Evolutionary conservation across 2,888 invertebrate genomes (phyloP), one percentile per base, ranked within the genome.

Genomic region (Dendrolimus pini): DNA sequence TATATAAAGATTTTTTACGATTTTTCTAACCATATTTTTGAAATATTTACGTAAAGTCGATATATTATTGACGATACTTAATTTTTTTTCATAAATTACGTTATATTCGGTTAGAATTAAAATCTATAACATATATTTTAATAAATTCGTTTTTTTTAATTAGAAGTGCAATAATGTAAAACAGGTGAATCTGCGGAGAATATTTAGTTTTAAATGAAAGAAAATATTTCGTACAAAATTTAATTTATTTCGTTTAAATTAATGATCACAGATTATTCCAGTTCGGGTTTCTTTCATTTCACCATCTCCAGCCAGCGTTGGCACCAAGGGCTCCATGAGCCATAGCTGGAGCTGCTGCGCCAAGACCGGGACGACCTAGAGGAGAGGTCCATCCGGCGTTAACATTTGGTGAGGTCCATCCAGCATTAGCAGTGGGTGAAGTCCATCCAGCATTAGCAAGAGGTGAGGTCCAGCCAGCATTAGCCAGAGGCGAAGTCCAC

Each of bases 271-370:
- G 47, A 8, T 47, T 12, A 47, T 47, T 56, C 58, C 63, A 67
- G 65, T 67, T 60, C 42, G 61, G 53, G 47, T 12, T 47, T 47
- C 9, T 47, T 47, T 47, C 9, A 47, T 9, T 47, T 47, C 47
- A 47, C 47, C 47, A 47, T 9, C 47, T 47, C 47, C 47, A 47
- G 53, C 41, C n/a, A 41, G 53, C 56, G 12, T 47, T 47, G 9
- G 61, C 60, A 7, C 61, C 59, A 41, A 58, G 54, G 41, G 63
- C 65, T 58, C 60, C 62, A 30, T 61, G 57, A 9, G 60, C 59
- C 7, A 61, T 56, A 53, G 65, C 61, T n/a, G 67, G 63, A 47
- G 47, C 12, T 47, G 9, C 9, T 47, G 12, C 12, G 12, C 47
- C 47, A 3, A 47, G 12, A 10, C 9, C 47, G 9, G 47, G 47